A percentile compares a stretch with the other conserved stretches of the same genome.
phyloP scores from a whole-genome alignment of 2,797 vertebrate species.

The Falco columbarius region DNA sequence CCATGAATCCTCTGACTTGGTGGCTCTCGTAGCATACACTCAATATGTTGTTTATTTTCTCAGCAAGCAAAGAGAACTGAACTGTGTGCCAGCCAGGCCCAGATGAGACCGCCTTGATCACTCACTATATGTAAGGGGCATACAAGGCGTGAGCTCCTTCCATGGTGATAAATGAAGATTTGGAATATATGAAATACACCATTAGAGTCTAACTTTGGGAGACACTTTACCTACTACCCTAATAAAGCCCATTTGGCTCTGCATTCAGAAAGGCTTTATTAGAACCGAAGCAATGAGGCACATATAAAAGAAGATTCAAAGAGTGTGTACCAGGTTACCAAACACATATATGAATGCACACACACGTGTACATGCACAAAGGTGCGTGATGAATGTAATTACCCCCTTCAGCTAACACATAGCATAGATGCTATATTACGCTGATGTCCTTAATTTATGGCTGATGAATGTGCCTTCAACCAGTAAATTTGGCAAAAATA shows the following conservation, averaged over 20 bases:
- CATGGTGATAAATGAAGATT: neutral
- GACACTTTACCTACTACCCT: neutral
- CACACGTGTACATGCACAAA: fast-evolving
- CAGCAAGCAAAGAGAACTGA: neutral
- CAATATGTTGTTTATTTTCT: neutral
- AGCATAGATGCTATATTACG: neutral
- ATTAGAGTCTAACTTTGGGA: neutral
- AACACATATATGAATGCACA: fast-evolving
- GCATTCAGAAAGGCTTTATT: neutral
- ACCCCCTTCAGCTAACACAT: neutral
- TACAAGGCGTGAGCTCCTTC: neutral
- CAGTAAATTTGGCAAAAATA: neutral
- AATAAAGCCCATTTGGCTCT: neutral
- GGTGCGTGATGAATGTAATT: neutral
- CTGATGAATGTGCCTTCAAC: neutral
- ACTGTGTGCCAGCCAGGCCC: too few relatives aligned
- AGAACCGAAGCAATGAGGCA: neutral
- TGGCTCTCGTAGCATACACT: neutral
- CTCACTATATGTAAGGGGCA: neutral
- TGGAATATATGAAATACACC: neutral
- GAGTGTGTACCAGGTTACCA: neutral
- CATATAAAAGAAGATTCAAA: neutral
- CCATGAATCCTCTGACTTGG: neutral
- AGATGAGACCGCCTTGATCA: neutral
- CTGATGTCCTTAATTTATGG: neutral